Percentiles rank a stretch among this genome's conserved stretches.
phyloP scores from a whole-genome alignment of 92 coral and sea anemone genomes.

The Epizoanthus fatuus region DNA sequence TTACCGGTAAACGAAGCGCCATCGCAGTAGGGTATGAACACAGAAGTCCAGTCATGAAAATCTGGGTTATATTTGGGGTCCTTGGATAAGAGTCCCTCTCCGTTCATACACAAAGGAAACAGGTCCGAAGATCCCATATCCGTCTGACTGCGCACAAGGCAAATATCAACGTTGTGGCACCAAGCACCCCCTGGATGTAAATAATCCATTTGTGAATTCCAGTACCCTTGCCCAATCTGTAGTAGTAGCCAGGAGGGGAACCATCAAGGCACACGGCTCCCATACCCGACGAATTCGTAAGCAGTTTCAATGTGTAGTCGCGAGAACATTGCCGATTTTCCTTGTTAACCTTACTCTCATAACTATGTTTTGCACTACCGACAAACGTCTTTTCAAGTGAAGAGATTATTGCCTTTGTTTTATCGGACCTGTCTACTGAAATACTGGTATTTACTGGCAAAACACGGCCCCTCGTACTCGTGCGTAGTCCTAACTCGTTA shows the following conservation, averaged over 20 bases:
- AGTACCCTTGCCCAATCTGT: constrained; percentile 44
- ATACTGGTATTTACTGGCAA: too few species aligned
- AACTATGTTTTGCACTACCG: neutral
- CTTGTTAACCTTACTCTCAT: neutral
- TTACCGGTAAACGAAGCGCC: constrained; percentile 64
- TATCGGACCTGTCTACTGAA: neutral
- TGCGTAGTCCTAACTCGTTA: neutral
- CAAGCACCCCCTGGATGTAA: constrained; percentile 64
- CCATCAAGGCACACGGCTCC: constrained; percentile 81
- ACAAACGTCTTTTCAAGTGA: neutral
- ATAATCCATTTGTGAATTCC: constrained; percentile 55
- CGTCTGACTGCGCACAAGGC: constrained; percentile 38
- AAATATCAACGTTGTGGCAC: constrained; percentile 49
- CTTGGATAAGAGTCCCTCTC: constrained; percentile 52
- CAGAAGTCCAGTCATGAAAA: constrained; percentile 45
- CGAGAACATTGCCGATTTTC: neutral
- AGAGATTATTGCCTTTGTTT: neutral
- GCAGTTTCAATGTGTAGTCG: constrained; percentile 7
- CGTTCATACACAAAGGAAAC: neutral
- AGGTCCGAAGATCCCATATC: constrained; percentile 53
- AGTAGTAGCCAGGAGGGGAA: constrained; percentile 74
- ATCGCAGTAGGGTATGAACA: constrained; percentile 52
- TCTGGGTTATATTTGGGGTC: constrained; percentile 52
- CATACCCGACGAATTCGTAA: constrained; percentile 7
- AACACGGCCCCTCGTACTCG: too few species aligned